A percentile compares a stretch with the other conserved stretches of the same genome.
Evolutionary conservation across 2,797 vertebrate genomes (phyloP).

Genomic region (Poeciliopsis presidionis): DNA sequence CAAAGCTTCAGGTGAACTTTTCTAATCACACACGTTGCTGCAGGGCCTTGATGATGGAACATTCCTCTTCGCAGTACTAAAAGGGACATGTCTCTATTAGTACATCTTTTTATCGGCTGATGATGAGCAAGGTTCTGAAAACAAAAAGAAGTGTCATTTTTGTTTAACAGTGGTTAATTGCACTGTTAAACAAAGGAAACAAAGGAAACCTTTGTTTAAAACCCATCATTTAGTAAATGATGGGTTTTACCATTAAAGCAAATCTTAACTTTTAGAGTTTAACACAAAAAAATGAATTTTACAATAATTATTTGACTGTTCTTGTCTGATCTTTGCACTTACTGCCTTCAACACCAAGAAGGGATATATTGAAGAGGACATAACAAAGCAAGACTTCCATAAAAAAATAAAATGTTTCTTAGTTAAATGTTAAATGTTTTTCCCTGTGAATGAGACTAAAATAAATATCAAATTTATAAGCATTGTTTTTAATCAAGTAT

Average conservation of each 20-base stretch:
- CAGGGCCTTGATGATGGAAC: conserved; percentile 4
- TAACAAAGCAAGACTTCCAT: background rate
- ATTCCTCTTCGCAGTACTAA: background rate
- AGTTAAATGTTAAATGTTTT: background rate
- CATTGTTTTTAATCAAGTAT: background rate
- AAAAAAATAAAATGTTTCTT: background rate
- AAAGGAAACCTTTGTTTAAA: no score
- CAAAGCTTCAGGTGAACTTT: conserved; percentile 10
- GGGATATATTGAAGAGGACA: background rate
- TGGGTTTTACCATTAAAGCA: background rate
- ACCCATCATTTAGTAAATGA: no score
- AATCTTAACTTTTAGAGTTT: background rate
- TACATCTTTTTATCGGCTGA: background rate
- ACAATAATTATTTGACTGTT: background rate
- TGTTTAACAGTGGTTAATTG: background rate
- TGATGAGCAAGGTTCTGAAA: background rate
- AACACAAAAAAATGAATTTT: background rate
- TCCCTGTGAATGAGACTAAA: background rate
- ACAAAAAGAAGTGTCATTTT: background rate
- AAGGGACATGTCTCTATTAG: conserved; percentile 1
- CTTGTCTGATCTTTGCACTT: background rate
- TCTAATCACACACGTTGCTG: conserved; percentile 3
- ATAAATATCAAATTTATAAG: background rate
- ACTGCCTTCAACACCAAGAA: background rate
- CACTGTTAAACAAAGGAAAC: no score